These are phyloP conservation scores for Ostrea edulis DNA, from an alignment of 1,140 invertebrate genomes.

Conservation along the genomic window DNA sequence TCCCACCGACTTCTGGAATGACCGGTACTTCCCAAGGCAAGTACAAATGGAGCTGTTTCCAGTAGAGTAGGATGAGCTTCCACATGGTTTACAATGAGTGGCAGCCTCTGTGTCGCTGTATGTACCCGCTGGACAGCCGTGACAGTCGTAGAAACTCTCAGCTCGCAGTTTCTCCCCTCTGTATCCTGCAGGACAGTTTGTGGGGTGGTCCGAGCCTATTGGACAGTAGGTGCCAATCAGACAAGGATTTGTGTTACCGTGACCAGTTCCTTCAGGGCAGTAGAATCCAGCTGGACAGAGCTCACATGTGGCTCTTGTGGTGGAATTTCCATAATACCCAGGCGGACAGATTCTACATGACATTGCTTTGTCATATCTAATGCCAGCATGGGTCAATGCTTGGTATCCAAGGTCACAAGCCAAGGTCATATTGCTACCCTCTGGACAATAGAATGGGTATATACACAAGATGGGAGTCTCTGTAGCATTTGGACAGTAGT, in stretches of 20 bases:
- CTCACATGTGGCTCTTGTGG: slow-evolving; percentile 66
- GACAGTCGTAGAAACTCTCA: slow-evolving; percentile 65
- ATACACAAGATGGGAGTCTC: slow-evolving; percentile 67
- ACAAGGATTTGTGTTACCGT: slow-evolving; percentile 71
- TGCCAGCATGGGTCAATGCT: slow-evolving; percentile 67
- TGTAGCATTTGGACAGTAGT: slow-evolving; percentile 74
- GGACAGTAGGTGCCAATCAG: slow-evolving; percentile 75
- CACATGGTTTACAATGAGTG: slow-evolving; percentile 71
- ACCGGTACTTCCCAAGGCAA: slow-evolving; percentile 72
- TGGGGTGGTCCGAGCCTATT: slow-evolving; percentile 59
- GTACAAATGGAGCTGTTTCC: slow-evolving; percentile 65
- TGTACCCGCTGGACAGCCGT: slow-evolving; percentile 64
- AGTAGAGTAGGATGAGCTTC: slow-evolving; percentile 66
- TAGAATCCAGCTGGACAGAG: slow-evolving; percentile 75
- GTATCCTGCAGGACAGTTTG: slow-evolving; percentile 70
- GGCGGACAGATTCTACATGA: slow-evolving; percentile 74
- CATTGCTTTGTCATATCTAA: slow-evolving; percentile 59
- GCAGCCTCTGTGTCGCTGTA: slow-evolving; percentile 70
- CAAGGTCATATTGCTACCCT: slow-evolving; percentile 72
- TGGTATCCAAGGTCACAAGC: slow-evolving; percentile 72
- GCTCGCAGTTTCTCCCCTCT: slow-evolving; percentile 65
- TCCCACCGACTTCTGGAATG: slow-evolving; percentile 71
- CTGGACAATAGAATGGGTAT: slow-evolving; percentile 74
- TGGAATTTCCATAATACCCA: slow-evolving; percentile 75
- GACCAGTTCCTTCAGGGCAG: slow-evolving; percentile 73